Percentiles rank a stretch among this genome's conserved stretches.
Evolutionary conservation across 2,113 vertebrate species (phyloP).

Genomic region (Nibea albiflora): DNA sequence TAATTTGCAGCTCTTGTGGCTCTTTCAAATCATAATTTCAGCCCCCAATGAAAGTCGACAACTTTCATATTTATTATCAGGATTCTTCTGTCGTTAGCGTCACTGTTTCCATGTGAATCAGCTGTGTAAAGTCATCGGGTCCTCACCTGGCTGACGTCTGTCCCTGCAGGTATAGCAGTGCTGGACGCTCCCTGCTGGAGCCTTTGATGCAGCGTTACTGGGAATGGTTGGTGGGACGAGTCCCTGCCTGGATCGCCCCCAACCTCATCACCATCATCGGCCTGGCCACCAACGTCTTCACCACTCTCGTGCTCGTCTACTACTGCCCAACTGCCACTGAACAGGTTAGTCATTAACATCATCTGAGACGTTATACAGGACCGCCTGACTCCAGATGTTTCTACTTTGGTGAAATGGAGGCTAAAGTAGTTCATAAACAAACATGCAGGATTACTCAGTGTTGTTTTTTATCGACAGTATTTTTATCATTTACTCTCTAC

Average conservation of each 20-base stretch:
- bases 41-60: not conserved
- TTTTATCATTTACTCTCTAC: not conserved
- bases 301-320: constrained; percentile 93
- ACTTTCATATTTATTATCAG: not conserved
- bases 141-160: not conserved
- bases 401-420: no score
- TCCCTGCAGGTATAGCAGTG: constrained; percentile 89
- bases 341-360: constrained; percentile 84
- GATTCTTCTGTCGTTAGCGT: no score
- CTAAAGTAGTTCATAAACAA: no score
- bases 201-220: constrained; percentile 97
- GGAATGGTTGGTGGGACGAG: constrained; percentile 94
- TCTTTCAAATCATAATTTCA: not conserved
- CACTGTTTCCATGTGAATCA: not conserved
- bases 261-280: constrained; percentile 97
- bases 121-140: not conserved
- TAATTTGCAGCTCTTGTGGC: not conserved
- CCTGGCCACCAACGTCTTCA: constrained; percentile 95
- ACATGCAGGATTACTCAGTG: not conserved
- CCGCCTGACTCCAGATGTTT: not conserved
- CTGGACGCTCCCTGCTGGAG: constrained; percentile 94
- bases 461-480: not conserved
- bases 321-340: constrained; percentile 98
- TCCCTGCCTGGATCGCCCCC: constrained; percentile 96
- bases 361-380: rapidly evolving